These are phyloP conservation scores for Pristionchus fissidentatus DNA, from an alignment of 2,888 invertebrate species.

Conservation along the genomic window DNA sequence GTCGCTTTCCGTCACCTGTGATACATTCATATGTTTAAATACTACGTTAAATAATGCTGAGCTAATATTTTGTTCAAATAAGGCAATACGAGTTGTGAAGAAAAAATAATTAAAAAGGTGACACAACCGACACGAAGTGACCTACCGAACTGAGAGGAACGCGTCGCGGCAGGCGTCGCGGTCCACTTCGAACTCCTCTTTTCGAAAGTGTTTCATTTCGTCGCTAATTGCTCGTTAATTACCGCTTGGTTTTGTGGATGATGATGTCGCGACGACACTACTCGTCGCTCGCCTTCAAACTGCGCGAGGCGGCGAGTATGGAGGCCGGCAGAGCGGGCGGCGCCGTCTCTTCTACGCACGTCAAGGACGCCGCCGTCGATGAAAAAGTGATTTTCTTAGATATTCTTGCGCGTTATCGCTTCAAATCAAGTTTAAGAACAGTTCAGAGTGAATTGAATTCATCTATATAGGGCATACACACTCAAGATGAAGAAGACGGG, in stretches of 20 bases:
- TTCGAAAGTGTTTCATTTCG: slow-evolving; percentile 15
- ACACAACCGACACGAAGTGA: not conserved
- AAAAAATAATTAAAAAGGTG: not conserved
- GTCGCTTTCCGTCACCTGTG: slow-evolving; percentile 15
- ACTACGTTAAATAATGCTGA: not conserved
- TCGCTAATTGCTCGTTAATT: not conserved
- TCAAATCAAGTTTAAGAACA: not conserved
- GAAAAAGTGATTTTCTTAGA: not conserved
- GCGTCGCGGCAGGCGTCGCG: slow-evolving; percentile 35
- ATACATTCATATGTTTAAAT: slow-evolving; percentile 44
- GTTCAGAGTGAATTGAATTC: not conserved
- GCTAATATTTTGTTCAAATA: not conserved
- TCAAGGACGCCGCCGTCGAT: slow-evolving; percentile 9
- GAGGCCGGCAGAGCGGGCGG: slow-evolving; percentile 6
- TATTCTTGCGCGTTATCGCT: not conserved
- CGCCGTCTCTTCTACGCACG: not conserved
- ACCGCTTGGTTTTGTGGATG: not conserved
- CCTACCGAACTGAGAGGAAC: not conserved
- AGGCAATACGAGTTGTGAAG: not conserved
- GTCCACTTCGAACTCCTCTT: not conserved
- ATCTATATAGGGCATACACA: not conserved
- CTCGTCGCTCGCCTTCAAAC: slow-evolving; percentile 36
- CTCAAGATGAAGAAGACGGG: not conserved
- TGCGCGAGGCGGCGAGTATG: slow-evolving; percentile 2
- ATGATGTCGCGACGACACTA: slow-evolving; percentile 24